Conservation (phyloP, 2,113 vertebrate species). For the Misgurnus mizolepis region DNA sequence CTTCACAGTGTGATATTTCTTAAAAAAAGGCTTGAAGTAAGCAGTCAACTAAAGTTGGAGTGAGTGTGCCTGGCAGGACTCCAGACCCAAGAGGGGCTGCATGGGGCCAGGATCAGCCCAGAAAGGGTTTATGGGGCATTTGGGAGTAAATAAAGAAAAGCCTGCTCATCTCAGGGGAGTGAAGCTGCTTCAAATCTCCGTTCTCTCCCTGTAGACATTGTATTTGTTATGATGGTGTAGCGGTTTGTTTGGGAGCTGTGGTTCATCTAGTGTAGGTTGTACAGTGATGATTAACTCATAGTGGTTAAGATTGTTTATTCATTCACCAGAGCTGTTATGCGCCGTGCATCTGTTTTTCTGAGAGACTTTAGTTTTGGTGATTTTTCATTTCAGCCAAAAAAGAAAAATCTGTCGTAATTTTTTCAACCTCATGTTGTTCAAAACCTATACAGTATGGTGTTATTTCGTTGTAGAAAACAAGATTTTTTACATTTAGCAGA, state of each 20-base stretch:
- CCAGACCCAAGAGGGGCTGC: conserved; percentile 36
- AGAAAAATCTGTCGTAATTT: too few species aligned
- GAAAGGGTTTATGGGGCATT: conserved; percentile 35
- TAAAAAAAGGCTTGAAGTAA: conserved; percentile 27
- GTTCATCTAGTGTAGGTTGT: not conserved
- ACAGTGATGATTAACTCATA: conserved; percentile 3
- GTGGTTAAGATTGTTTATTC: not conserved
- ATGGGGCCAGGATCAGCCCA: conserved; percentile 41
- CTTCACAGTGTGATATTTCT: conserved; percentile 33
- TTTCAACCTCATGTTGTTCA: too few species aligned
- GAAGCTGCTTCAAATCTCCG: not conserved
- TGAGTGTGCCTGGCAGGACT: conserved; percentile 29
- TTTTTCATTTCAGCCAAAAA: too few species aligned
- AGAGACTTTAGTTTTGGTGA: conserved; percentile 1
- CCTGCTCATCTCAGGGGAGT: conserved; percentile 3
- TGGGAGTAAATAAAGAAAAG: conserved; percentile 46
- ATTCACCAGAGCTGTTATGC: conserved; percentile 8
- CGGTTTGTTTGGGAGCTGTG: not conserved
- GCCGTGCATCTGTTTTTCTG: too few species aligned
- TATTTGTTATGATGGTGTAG: conserved; percentile 16
- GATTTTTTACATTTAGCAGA: too few species aligned
- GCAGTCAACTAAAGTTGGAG: conserved; percentile 18
- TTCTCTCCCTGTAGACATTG: conserved; percentile 2
- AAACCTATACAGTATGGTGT: too few species aligned
- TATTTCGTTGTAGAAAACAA: too few species aligned